Evolutionary conservation across 2,888 invertebrate genomes (phyloP).

Genomic region (Dascillus cervinus): DNA sequence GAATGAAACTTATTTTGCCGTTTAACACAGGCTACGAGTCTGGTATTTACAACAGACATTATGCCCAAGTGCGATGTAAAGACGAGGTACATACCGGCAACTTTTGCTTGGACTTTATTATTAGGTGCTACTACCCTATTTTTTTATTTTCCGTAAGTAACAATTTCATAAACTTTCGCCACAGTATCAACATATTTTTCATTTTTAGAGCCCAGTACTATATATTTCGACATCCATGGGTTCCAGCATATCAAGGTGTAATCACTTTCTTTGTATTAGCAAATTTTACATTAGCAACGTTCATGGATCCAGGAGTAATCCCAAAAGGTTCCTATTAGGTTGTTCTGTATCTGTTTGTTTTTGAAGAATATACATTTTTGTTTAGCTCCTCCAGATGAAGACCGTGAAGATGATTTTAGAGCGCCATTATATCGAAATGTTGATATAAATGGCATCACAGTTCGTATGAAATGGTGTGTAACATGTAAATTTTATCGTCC

Average conservation of each 20-base stretch:
- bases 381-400: constrained; percentile 91
- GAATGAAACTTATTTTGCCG: constrained; percentile 28
- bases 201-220: constrained; percentile 79
- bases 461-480: constrained; percentile 99
- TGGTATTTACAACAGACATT: constrained; percentile 38
- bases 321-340: constrained; percentile 77
- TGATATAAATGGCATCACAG: constrained; percentile 96
- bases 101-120: constrained; percentile 95
- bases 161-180: constrained; percentile 12
- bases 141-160: constrained; percentile 96
- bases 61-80: constrained; percentile 97
- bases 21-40: constrained; percentile 33
- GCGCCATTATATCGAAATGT: constrained; percentile 95
- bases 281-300: constrained; percentile 97
- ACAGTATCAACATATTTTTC: constrained; percentile 16
- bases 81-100: constrained; percentile 95
- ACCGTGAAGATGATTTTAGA: constrained; percentile 93
- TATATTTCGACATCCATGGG: constrained; percentile 76
- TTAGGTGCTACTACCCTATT: constrained; percentile 89
- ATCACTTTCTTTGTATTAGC: constrained; percentile 96
- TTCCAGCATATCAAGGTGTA: constrained; percentile 87
- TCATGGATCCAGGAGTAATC: constrained; percentile 98
- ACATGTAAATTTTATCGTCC: constrained; percentile 99
- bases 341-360: background rate
- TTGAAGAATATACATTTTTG: constrained; percentile 9